phyloP scores from a whole-genome alignment of 2,113 vertebrate species.

The Rhea pennata region DNA sequence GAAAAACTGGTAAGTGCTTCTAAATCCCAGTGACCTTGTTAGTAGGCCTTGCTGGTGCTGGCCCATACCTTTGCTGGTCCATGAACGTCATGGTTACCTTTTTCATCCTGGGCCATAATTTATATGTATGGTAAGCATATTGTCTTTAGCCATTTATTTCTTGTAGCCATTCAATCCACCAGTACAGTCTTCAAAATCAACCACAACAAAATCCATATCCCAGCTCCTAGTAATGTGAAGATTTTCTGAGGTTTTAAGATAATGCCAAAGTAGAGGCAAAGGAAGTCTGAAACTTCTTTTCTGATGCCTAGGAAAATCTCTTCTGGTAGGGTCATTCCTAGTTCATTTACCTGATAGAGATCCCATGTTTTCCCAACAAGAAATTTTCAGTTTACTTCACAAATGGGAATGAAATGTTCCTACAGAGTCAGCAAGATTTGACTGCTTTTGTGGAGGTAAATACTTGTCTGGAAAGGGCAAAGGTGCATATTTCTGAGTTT shows the following conservation, averaged over 20 bases:
- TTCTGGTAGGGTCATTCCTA: not conserved
- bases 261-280: not conserved
- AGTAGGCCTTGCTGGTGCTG: not conserved
- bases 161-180: not conserved
- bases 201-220: not conserved
- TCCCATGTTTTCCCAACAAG: conserved; percentile 6
- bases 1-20: too few species aligned
- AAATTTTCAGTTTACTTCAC: not conserved
- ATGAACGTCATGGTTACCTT: not conserved
- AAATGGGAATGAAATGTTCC: not conserved
- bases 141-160: not conserved
- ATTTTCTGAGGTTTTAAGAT: not conserved
- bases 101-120: not conserved
- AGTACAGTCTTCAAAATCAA: not conserved
- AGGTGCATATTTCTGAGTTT: not conserved
- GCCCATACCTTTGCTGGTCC: not conserved
- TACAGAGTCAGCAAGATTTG: not conserved
- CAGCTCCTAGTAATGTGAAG: not conserved
- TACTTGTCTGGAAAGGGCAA: not conserved
- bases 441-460: not conserved
- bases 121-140: not conserved
- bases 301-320: not conserved
- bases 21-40: not conserved
- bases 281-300: not conserved
- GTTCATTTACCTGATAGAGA: not conserved